These are phyloP conservation scores for Ennomos quercinarius DNA, from an alignment of 2,888 invertebrate genomes.

Conservation along the genomic window DNA sequence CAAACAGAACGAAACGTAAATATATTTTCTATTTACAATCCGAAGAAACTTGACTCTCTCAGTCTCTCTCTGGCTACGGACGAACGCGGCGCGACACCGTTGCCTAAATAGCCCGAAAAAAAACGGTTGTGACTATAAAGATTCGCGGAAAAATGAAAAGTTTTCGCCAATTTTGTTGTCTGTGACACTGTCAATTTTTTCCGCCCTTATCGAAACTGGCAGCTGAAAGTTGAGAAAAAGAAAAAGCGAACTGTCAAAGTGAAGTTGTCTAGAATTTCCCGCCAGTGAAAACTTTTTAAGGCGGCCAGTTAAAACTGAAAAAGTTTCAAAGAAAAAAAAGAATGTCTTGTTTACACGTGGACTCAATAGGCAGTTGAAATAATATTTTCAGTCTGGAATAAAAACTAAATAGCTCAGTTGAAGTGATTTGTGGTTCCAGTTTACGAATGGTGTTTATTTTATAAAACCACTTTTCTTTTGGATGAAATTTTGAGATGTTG, in stretches of 20 bases:
- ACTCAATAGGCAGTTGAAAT: not conserved
- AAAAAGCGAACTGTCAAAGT: conserved; percentile 21
- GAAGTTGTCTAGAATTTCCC: conserved; percentile 20
- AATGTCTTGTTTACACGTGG: conserved; percentile 7
- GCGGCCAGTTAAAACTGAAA: too few relatives aligned
- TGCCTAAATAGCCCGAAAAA: conserved; percentile 23
- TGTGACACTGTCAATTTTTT: conserved; percentile 1
- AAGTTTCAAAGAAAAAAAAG: conserved; percentile 3
- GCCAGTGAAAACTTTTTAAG: conserved; percentile 12
- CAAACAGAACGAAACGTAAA: conserved; percentile 49
- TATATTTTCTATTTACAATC: conserved; percentile 67
- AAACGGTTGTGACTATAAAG: conserved; percentile 9
- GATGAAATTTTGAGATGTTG: conserved; percentile 14
- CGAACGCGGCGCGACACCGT: conserved; percentile 50
- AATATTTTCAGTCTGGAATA: conserved; percentile 5
- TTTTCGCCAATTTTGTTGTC: conserved; percentile 2
- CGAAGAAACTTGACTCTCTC: conserved; percentile 41
- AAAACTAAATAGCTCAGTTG: conserved; percentile 2
- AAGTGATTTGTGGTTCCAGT: conserved; percentile 10
- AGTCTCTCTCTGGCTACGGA: conserved; percentile 40
- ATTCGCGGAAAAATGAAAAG: not conserved
- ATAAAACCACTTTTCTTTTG: conserved; percentile 9
- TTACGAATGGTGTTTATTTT: conserved; percentile 8
- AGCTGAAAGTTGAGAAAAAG: too few relatives aligned
- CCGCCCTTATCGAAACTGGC: conserved; percentile 1